These are phyloP conservation scores for Ophiothrix spiculata DNA, from an alignment of 35 echinoderm and acorn worm genomes.

Conservation along the genomic window DNA sequence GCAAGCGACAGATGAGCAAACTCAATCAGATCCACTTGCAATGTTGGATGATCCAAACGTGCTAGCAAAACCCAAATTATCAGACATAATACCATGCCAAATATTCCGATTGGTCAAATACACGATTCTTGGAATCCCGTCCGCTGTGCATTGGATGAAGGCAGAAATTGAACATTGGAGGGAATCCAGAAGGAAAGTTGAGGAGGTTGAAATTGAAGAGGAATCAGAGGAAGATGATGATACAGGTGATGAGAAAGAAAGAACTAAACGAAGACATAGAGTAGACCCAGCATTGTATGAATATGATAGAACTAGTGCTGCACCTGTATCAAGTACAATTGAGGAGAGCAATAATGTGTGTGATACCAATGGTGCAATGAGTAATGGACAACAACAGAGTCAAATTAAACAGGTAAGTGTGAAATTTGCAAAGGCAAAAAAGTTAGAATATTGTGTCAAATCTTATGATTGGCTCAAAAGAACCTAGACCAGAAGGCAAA, in stretches of 20 bases:
- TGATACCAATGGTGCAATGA: neutral
- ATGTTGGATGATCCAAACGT: constrained; percentile 56
- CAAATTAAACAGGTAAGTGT: constrained; percentile 7
- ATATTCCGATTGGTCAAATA: constrained; percentile 31
- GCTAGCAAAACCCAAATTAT: constrained; percentile 54
- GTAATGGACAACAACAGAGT: neutral
- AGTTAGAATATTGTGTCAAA: too few relatives aligned
- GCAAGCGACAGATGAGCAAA: constrained; percentile 16
- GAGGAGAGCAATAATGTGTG: neutral
- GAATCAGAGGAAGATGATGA: constrained; percentile 51
- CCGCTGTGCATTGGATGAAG: neutral
- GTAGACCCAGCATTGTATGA: constrained; percentile 68
- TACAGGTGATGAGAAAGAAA: constrained; percentile 5
- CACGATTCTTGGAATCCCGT: constrained; percentile 4
- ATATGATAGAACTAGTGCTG: constrained; percentile 27
- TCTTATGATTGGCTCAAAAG: too few relatives aligned
- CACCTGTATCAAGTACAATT: constrained; percentile 37
- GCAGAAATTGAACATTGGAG: constrained; percentile 24
- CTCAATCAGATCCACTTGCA: neutral
- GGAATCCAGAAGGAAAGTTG: constrained; percentile 35
- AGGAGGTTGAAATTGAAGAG: constrained; percentile 41
- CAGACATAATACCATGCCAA: constrained; percentile 69
- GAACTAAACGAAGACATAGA: constrained; percentile 45
- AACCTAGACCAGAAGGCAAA: too few relatives aligned
- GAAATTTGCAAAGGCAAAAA: too few relatives aligned